Conservation (phyloP, 1,140 invertebrate genomes). For the honey bee (Apis mellifera) region DNA sequence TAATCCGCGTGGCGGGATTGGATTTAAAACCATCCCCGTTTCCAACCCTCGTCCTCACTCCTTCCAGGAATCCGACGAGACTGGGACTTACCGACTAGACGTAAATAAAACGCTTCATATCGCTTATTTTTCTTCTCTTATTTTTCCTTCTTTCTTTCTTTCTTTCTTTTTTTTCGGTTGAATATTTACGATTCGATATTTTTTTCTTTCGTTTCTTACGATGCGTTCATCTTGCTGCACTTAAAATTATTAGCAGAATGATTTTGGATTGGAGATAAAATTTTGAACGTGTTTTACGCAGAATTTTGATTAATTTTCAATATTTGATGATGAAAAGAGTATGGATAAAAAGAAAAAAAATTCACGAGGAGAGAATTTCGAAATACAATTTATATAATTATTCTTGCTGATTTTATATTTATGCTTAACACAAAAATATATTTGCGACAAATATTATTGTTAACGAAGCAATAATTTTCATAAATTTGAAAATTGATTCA, state of each 20-base stretch:
- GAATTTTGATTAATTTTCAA: no score
- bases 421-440: no score
- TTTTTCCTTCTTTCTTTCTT: no score
- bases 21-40: slow-evolving; percentile 69
- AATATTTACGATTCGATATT: background rate
- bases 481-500: background rate
- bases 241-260: no score
- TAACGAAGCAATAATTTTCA: background rate
- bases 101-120: slow-evolving; percentile 19
- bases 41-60: slow-evolving; percentile 39
- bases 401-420: no score
- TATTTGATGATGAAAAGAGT: no score
- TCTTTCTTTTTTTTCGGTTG: background rate
- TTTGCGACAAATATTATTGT: background rate
- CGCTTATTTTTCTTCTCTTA: background rate
- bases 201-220: background rate
- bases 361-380: no score
- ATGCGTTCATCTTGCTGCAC: background rate
- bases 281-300: no score
- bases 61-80: slow-evolving; percentile 20
- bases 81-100: background rate
- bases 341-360: no score
- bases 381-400: no score
- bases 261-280: no score
- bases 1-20: slow-evolving; percentile 78